These are phyloP conservation scores for Montipora cactus DNA, from an alignment of 64 coral and sea anemone species.

Conservation along the genomic window DNA sequence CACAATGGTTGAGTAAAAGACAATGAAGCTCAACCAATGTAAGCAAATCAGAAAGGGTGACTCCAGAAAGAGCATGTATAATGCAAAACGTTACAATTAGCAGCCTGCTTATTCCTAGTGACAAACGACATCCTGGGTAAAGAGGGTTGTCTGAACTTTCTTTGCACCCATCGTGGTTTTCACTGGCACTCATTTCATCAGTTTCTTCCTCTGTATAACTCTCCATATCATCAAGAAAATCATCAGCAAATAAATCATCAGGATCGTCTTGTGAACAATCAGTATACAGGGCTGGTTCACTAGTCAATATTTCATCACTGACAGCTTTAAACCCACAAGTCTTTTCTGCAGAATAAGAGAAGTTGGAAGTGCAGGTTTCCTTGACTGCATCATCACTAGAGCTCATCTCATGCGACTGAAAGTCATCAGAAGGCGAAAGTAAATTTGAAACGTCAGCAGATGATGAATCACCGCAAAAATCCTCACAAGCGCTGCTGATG, in stretches of 20 bases:
- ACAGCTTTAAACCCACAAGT: no score
- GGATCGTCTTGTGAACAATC: not conserved
- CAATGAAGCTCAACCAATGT: constrained; percentile 31
- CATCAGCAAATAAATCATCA: not conserved
- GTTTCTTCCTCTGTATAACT: not conserved
- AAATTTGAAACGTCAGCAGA: no score
- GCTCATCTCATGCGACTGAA: no score
- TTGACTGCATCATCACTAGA: not conserved
- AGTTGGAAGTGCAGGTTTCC: no score
- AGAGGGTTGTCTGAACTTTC: not conserved
- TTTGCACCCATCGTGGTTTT: not conserved
- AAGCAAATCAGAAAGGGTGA: constrained; percentile 40
- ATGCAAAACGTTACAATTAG: constrained; percentile 21
- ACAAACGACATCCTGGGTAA: not conserved
- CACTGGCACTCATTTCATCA: not conserved
- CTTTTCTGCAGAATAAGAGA: not conserved
- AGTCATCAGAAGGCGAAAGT: no score
- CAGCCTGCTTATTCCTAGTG: constrained; percentile 19
- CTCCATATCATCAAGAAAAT: constrained; percentile 4
- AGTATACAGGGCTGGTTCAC: not conserved
- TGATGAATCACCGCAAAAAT: no score
- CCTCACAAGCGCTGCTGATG: not conserved
- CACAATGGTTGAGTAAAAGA: not conserved
- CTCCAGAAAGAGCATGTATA: constrained; percentile 30
- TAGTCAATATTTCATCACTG: no score